Conservation (phyloP, 2,797 vertebrate species). For the Enteromius anoplus region DNA sequence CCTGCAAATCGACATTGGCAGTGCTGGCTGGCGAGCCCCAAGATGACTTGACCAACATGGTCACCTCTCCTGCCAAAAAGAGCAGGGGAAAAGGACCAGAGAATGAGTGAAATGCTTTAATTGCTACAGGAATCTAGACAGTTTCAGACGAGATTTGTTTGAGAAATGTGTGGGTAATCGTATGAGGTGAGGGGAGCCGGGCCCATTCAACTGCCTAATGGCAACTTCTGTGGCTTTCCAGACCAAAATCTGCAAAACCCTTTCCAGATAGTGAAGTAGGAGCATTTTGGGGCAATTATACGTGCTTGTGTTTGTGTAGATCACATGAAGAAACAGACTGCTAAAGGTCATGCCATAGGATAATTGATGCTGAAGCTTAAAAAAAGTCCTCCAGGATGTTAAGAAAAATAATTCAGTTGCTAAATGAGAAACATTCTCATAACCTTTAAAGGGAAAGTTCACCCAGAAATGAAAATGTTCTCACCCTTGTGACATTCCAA, state of each 20-base stretch:
- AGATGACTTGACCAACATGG: slow-evolving; percentile 77
- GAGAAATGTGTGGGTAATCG: slow-evolving; percentile 72
- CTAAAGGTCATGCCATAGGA: slow-evolving; percentile 52
- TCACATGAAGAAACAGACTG: slow-evolving; percentile 55
- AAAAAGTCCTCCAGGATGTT: slow-evolving; percentile 61
- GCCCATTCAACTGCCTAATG: slow-evolving; percentile 65
- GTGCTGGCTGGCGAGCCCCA: slow-evolving; percentile 70
- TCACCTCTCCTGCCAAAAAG: slow-evolving; percentile 68
- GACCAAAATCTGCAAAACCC: slow-evolving; percentile 47
- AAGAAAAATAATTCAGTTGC: slow-evolving; percentile 65
- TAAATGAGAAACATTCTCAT: slow-evolving; percentile 56
- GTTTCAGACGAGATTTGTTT: slow-evolving; percentile 69
- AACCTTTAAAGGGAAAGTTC: slow-evolving; percentile 55
- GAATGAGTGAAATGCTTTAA: slow-evolving; percentile 77
- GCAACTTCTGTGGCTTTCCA: slow-evolving; percentile 69
- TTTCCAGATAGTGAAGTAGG: slow-evolving; percentile 57
- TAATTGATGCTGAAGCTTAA: slow-evolving; percentile 71
- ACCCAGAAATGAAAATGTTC: slow-evolving; percentile 27
- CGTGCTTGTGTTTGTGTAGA: slow-evolving; percentile 60
- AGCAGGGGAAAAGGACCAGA: slow-evolving; percentile 65
- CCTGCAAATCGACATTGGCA: slow-evolving; percentile 75
- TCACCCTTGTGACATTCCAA: slow-evolving; percentile 31
- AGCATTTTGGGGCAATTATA: slow-evolving; percentile 61
- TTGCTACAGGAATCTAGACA: slow-evolving; percentile 75
- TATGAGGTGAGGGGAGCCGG: slow-evolving; percentile 61